Conservation (phyloP, 2,113 vertebrate genomes). For the Pteropus alecto region DNA sequence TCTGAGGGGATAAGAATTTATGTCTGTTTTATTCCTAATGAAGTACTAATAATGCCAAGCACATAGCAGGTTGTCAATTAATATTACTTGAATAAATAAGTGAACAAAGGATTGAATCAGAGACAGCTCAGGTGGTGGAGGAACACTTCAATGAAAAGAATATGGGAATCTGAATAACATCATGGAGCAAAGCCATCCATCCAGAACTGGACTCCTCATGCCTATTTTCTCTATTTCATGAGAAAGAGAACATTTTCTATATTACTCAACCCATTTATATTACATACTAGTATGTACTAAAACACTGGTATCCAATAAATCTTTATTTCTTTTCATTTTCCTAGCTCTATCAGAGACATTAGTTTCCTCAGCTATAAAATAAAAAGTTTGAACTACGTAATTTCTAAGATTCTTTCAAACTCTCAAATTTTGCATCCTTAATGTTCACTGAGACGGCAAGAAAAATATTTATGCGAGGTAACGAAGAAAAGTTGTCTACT, state of each 20-base stretch:
- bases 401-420: background rate
- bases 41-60: background rate
- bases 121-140: background rate
- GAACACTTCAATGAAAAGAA: background rate
- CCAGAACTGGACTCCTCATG: background rate
- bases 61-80: background rate
- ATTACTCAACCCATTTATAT: background rate
- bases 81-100: background rate
- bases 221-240: background rate
- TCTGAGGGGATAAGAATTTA: background rate
- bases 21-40: background rate
- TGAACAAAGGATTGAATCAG: background rate
- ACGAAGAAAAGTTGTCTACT: background rate
- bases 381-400: background rate
- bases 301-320: background rate
- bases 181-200: background rate
- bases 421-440: background rate
- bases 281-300: background rate
- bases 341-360: background rate
- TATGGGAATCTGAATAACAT: background rate
- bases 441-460: background rate
- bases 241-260: background rate
- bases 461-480: background rate
- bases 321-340: background rate
- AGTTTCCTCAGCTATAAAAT: background rate